A percentile compares a stretch with the other conserved stretches of the same genome.
Evolutionary conservation across 2,888 invertebrate genomes (phyloP).

Genomic region (Byasa hedistus): DNA sequence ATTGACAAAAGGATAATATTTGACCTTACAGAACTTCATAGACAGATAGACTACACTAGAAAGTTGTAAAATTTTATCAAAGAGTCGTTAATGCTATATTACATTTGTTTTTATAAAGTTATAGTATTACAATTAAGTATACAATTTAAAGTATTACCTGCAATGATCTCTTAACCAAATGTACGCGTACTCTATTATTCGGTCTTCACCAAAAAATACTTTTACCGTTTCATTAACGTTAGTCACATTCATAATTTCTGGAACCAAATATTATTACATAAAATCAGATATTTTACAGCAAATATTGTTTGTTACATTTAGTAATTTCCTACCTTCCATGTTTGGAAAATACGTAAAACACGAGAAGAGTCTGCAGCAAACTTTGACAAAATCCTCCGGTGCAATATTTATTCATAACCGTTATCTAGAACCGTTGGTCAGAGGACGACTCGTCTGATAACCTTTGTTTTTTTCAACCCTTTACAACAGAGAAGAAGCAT

Average conservation of each 20-base stretch:
- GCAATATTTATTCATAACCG: background rate
- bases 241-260: slow-evolving; percentile 38
- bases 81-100: background rate
- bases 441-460: background rate
- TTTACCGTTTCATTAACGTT: slow-evolving; percentile 43
- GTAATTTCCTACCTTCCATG: background rate
- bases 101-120: background rate
- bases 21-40: no score
- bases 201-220: slow-evolving; percentile 48
- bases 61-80: background rate
- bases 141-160: slow-evolving; percentile 54
- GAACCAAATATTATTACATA: background rate
- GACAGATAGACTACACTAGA: no score
- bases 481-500: background rate
- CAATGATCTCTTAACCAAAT: slow-evolving; percentile 82
- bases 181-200: slow-evolving; percentile 57
- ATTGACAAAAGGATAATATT: no score
- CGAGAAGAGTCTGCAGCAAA: background rate
- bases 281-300: background rate
- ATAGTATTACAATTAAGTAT: background rate
- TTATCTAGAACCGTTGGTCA: background rate
- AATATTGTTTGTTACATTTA: background rate
- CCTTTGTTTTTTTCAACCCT: background rate
- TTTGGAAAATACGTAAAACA: background rate
- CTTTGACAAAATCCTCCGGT: background rate